Conservation (phyloP, 2,113 vertebrate species). For the Neoarius graeffei region DNA sequence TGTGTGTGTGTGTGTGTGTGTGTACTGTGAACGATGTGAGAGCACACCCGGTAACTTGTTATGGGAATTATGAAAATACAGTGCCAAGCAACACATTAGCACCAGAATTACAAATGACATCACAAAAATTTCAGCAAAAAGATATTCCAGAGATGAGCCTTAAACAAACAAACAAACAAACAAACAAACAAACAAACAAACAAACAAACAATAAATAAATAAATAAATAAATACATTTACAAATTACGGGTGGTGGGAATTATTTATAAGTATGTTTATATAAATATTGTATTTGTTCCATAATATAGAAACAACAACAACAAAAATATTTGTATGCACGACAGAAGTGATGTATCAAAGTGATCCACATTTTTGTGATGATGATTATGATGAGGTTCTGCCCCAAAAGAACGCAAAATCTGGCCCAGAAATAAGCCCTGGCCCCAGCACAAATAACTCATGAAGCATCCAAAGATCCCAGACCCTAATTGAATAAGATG, state of each 20-base stretch:
- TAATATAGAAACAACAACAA: not conserved
- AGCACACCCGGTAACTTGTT: not conserved
- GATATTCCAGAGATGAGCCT: not conserved
- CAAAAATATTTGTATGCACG: not conserved
- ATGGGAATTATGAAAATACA: not conserved
- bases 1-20: too few species aligned
- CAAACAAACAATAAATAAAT: too few species aligned
- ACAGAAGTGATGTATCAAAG: not conserved
- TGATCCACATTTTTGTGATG: not conserved
- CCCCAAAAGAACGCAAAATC: not conserved
- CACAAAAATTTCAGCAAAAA: not conserved
- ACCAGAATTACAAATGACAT: not conserved
- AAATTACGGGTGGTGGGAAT: too few species aligned
- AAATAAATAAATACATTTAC: too few species aligned
- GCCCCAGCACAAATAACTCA: not conserved
- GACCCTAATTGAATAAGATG: not conserved
- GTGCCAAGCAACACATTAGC: not conserved
- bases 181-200: too few species aligned
- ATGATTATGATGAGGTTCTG: not conserved
- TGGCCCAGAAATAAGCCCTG: not conserved
- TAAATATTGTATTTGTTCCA: too few species aligned
- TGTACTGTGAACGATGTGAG: not conserved
- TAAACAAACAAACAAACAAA: too few species aligned
- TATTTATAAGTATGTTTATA: too few species aligned
- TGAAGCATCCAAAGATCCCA: not conserved